Conservation (phyloP, 2,888 invertebrate species). For the Synergus gifuensis region DNA sequence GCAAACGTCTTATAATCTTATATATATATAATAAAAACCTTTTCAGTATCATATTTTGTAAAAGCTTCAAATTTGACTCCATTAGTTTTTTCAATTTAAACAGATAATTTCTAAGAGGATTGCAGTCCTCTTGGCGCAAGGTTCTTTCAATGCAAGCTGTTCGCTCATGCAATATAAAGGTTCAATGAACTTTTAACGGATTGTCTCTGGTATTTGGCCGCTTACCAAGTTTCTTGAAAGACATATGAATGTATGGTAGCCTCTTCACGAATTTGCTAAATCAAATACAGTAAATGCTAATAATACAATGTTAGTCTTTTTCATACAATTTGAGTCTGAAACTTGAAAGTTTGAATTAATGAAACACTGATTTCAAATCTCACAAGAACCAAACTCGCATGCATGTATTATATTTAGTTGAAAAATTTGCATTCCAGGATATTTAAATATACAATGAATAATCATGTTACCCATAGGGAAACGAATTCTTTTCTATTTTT, state of each 20-base stretch:
- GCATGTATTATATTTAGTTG: not conserved
- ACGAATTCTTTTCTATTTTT: not conserved
- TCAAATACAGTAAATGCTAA: not conserved
- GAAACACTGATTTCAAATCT: not conserved
- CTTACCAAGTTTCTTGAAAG: not conserved
- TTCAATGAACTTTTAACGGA: not conserved
- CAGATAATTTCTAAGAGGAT: not conserved
- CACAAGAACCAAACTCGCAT: not conserved
- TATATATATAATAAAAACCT: too few species aligned
- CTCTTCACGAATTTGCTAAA: not conserved
- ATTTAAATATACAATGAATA: not conserved
- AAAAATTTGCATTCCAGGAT: not conserved
- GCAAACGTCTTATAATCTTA: not conserved
- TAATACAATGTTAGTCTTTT: not conserved
- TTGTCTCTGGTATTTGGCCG: not conserved
- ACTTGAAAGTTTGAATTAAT: not conserved
- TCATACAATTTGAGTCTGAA: not conserved
- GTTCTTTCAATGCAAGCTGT: not conserved
- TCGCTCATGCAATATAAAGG: not conserved
- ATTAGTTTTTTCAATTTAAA: not conserved
- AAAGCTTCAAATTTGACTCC: too few species aligned
- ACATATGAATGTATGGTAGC: not conserved
- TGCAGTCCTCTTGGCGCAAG: not conserved
- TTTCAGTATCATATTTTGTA: not conserved
- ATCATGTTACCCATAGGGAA: not conserved